Conservation (phyloP, 2,113 vertebrate species). For the Phrynocephalus versicolor region DNA sequence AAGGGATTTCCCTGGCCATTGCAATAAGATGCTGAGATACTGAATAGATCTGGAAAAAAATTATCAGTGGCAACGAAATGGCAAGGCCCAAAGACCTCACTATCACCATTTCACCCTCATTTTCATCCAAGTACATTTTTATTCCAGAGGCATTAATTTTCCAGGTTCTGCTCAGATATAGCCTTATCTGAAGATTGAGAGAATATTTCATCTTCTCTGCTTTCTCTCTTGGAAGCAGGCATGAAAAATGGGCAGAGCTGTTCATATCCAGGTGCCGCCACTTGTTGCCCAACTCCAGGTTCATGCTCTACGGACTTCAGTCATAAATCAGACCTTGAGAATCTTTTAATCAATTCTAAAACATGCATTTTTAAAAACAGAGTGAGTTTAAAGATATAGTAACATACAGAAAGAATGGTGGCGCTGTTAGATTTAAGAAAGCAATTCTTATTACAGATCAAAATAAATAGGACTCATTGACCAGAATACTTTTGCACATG, state of each 20-base stretch:
- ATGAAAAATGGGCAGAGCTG: not conserved
- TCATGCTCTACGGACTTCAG: not conserved
- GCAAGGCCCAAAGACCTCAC: accelerated
- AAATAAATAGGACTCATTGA: not conserved
- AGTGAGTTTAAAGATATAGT: not conserved
- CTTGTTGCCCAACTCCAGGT: not conserved
- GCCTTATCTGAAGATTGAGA: not conserved
- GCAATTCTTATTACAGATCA: not conserved
- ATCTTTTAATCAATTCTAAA: not conserved
- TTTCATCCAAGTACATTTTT: not conserved
- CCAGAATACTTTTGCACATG: too few relatives aligned
- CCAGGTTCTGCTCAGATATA: not conserved
- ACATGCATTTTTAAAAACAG: not conserved
- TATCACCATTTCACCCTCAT: not conserved
- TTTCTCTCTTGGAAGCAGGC: not conserved
- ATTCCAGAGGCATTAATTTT: not conserved
- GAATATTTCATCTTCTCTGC: not conserved
- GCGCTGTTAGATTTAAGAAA: not conserved
- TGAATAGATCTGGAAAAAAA: not conserved
- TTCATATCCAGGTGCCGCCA: not conserved
- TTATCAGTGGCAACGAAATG: not conserved
- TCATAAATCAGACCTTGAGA: not conserved
- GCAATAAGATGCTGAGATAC: not conserved
- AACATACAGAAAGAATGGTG: not conserved
- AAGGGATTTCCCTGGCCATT: not conserved